Evolutionary conservation across 2,888 invertebrate species (phyloP), one percentile per base, ranked within the genome.

Genomic region (Calameuta filiformis): DNA sequence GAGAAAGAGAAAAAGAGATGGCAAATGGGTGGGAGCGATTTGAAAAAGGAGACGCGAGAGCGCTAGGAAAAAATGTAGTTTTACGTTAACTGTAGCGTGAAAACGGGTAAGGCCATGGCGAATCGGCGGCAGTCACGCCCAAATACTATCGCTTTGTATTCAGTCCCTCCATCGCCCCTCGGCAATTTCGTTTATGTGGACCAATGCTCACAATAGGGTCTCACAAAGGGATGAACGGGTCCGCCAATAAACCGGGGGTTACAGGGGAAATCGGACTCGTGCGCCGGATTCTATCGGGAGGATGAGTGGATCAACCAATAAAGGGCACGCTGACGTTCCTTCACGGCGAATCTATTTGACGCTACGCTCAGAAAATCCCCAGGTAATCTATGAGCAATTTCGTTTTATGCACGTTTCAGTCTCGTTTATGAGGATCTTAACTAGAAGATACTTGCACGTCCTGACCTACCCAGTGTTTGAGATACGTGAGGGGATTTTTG

Each of bases 131-230:
- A 88, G 90, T 91, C 90, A 90, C 90, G 89, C 90, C 86, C 86
- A 83, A 86, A 85, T 86, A 84, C 83, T 84, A 82, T 84, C 75
- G 83, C 83, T 85, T 86, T 85, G 84, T 86, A 84, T 82, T 85
- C 83, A 78, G 78, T 81, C 80, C 85, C 86, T 86, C 81, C 80
- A 83, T 82, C 80, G 80, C 85, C 87, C 89, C 86, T 84, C 84
- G 87, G 88, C 89, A 89, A 90, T 90, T 90, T 90, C 89, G 89
- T 90, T 90, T 90, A 89, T 88, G 90, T 90, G 90, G 89, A 87
- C 89, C 87, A 86, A 87, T 90, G 89, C 86, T 87, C 88, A 87
- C 88, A 88, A 87, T 87, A 81, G 87, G 80, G 82, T 84, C 79
- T 87, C 84, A 89, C 90, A 90, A 88, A 90, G 87, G 88, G 87